Base-by-base conservation (phyloP, 2,113 vertebrate species). In the Phoxinus phoxinus region DNA sequence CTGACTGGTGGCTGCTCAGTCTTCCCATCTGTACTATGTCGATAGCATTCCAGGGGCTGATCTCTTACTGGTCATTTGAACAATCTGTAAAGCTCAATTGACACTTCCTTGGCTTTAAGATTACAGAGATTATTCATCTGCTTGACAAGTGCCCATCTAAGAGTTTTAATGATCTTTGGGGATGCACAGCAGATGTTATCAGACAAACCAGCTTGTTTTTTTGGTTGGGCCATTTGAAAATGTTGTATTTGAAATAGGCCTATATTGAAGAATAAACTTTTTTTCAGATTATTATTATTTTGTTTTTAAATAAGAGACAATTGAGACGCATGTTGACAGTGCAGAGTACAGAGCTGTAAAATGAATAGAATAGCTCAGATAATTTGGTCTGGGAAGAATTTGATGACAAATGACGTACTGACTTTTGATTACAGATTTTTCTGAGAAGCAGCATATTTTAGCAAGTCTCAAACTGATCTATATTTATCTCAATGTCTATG, bases 1-100 rank as follows among this genome's bases (percentile, higher is more conserved):
- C 89, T 91, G 90, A 92, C 35, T 25, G 86, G 84, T 90, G 90
- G 87, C 89, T 89, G 86, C 90, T 92, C 90, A 89, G 91, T 92
- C 72, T 89, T 87, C 90, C 86, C 73, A 41, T 91, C 81, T 86
- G 90, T 73, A 72, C 9, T 25, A 7, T 30, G 67, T 76, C 74
- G 7, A 51, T 32, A 53, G 44, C 74, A 51, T 76, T 76, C 25
- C 48, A 53, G 41, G 8, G 4, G n/a, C 46, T 17, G 44, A 76
- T 30, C 73, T 76, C 74, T 76, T 53, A 48, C 46, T 48, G 72
- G 41, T 74, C 12, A 74, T 15, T 41, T 74, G 19, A 71, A 41
- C 19, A n/a, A 32, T 76, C 44, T 32, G 25, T 76, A 21, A 76
- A 76, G 27, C 25, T 19, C 74, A 51, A 6, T 11, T 53, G 74